Evolutionary conservation across 2,797 vertebrate genomes (phyloP), one percentile per base, ranked within the genome.

Genomic region (Sylvilagus floridanus): DNA sequence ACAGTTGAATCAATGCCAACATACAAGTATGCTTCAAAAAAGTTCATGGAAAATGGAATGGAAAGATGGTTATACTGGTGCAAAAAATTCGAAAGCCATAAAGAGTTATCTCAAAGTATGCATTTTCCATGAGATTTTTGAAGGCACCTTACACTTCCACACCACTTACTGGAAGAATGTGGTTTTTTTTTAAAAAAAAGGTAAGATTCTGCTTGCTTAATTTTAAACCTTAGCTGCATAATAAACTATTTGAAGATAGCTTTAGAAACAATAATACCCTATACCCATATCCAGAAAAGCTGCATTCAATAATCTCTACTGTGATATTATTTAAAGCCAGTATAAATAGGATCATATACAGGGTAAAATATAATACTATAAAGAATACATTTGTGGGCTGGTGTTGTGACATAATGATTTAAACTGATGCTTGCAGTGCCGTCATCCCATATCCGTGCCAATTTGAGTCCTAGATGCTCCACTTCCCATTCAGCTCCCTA

Each of bases 361-460:
- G 92, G 85, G 37, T n/a, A 93, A 79, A 17, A 82, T 91, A 62
- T 50, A 68, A 75, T 68, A 92, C 71, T 91, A 52, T 78, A 50
- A 95, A 65, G 35, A 75, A 86, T 28, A 47, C 42, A 47, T 47
- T 47, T 47, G 42, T 47, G 42, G 42, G 42, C 42, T 42, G 42
- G 42, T 47, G 42, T 47, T 47, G 42, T 47, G 42, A 47, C 8
- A 47, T 47, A 47, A 1, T 47, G 42, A 47, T 47, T 47, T 47
- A 47, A 47, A 47, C 42, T 47, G 42, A 47, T 47, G 42, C 42
- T 47, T 47, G 42, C 42, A 47, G 42, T 47, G 42, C 42, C 42
- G 42, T 47, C 8, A 47, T 47, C 42, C 42, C 42, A 47, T 47
- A 47, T 47, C 7, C 8, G 42, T 47, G 42, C 42, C 42, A 47